Base-by-base conservation (phyloP, 2,888 invertebrate genomes). In the Uropetala carovei region DNA sequence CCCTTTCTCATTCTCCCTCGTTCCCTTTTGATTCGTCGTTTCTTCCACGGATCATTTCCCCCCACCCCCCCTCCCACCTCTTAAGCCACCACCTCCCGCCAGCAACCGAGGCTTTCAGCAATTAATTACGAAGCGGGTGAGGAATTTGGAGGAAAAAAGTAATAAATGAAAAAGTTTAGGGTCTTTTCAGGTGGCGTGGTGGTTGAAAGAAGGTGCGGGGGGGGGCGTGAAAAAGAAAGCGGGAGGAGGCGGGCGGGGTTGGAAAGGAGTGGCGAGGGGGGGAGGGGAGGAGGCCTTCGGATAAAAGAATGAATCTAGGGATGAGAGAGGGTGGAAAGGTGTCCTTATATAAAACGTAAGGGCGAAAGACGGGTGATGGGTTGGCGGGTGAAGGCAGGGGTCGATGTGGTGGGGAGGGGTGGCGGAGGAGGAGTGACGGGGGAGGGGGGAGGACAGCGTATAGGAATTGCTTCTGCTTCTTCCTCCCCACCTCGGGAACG, bases 51-150 rank as follows among this genome's bases (percentile, higher is more conserved):
- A 75, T 75, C 75, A 75, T 75, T 57, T 58, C 8, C 57, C 85
- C 18, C 58, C 57, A 13, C 64, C 8, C 57, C 85, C 18, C 58
- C 57, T 22, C 64, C 14, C 89, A 43, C 60, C 13, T n/a, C n/a
- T n/a, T 89, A 86, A 86, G 60, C 86, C 86, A 86, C 86, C 58
- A 13, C 86, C 86, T 59, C 60, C 86, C 86, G 60, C 30, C 86
- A 86, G 60, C 57, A 13, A 16, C 86, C 27, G 18, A 86, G 57
- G 43, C 89, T 89, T 89, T 89, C 89, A 89, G 43, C 89, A 89
- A 89, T 89, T 89, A 89, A 89, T 89, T 89, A 89, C 89, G 89
- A 89, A 64, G 89, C 60, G 89, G 89, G 89, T 89, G 89, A 89
- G 89, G 89, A 89, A 89, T 89, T 89, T 64, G 56, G 30, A 43